These are phyloP conservation scores for Cantharis rufa DNA, from an alignment of 2,888 invertebrate species.

Conservation along the genomic window DNA sequence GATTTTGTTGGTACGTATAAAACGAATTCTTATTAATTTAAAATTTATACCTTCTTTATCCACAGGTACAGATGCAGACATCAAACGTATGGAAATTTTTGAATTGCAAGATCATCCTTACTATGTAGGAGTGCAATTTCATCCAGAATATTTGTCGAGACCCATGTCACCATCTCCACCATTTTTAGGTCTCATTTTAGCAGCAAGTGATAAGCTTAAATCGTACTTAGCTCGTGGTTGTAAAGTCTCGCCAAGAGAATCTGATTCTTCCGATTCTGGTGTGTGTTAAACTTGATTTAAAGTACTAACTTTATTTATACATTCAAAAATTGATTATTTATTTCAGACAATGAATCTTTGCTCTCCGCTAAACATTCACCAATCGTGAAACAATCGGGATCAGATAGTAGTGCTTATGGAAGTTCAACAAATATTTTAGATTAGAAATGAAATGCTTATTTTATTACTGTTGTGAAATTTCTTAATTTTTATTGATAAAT, in stretches of 20 bases:
- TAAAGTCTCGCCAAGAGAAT: slow-evolving; percentile 72
- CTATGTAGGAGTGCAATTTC: slow-evolving; percentile 95
- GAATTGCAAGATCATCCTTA: slow-evolving; percentile 87
- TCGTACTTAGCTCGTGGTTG: slow-evolving; percentile 74
- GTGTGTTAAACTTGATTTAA: not conserved
- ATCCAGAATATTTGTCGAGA: slow-evolving; percentile 95
- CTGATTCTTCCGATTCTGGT: slow-evolving; percentile 57
- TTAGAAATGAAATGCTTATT: not conserved
- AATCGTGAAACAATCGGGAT: slow-evolving; percentile 39
- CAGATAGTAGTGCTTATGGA: slow-evolving; percentile 51
- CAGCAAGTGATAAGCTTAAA: slow-evolving; percentile 81
- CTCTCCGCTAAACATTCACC: slow-evolving; percentile 39
- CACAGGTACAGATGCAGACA: slow-evolving; percentile 73
- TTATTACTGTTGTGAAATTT: not conserved
- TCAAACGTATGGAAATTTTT: slow-evolving; percentile 92
- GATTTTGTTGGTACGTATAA: slow-evolving; percentile 76
- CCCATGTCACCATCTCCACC: slow-evolving; percentile 93
- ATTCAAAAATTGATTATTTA: slow-evolving; percentile 17
- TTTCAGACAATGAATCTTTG: slow-evolving; percentile 42
- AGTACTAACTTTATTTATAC: not conserved
- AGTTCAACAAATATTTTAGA: slow-evolving; percentile 42
- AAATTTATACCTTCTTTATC: slow-evolving; percentile 16
- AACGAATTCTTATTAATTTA: not conserved
- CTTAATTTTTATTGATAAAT: not conserved
- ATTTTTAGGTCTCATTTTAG: slow-evolving; percentile 91